These are phyloP conservation scores for Triplophysa siluroides DNA, from an alignment of 2,113 vertebrate species.

Conservation along the genomic window DNA sequence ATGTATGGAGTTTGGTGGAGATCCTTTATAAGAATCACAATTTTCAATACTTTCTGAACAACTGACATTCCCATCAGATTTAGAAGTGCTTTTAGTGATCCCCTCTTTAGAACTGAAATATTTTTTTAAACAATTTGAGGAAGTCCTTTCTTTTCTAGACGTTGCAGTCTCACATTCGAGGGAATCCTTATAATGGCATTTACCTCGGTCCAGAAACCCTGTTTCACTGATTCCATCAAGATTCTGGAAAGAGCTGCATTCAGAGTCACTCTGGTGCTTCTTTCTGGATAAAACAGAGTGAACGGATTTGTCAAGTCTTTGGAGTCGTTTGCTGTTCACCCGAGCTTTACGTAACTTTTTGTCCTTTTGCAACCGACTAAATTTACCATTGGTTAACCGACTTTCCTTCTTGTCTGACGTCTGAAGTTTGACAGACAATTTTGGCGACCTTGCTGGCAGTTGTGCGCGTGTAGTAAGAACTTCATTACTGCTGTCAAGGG, in stretches of 20 bases:
- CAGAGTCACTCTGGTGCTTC: constrained; percentile 61
- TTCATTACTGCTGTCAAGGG: constrained; percentile 6
- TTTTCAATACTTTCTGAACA: constrained; percentile 16
- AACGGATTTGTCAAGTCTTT: constrained; percentile 83
- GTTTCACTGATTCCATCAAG: constrained; percentile 74
- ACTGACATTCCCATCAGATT: background rate
- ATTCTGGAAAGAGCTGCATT: constrained; percentile 72
- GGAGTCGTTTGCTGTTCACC: constrained; percentile 68
- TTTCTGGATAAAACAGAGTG: constrained; percentile 80
- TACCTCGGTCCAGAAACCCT: constrained; percentile 68
- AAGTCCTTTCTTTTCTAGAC: constrained; percentile 48
- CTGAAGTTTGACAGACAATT: constrained; percentile 16
- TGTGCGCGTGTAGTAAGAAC: constrained; percentile 20
- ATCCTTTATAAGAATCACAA: background rate
- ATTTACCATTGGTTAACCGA: constrained; percentile 70
- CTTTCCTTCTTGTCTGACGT: constrained; percentile 43
- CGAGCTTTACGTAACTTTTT: constrained; percentile 82
- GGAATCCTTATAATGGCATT: constrained; percentile 57
- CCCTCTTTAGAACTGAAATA: constrained; percentile 70
- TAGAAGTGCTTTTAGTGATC: constrained; percentile 56
- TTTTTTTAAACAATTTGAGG: constrained; percentile 32
- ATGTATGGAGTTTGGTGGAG: background rate
- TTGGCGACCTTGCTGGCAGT: background rate
- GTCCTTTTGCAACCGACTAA: constrained; percentile 83
- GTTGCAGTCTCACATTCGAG: constrained; percentile 69